These are phyloP conservation scores for Andrena fulva DNA, from an alignment of 2,888 invertebrate species.

Conservation along the genomic window DNA sequence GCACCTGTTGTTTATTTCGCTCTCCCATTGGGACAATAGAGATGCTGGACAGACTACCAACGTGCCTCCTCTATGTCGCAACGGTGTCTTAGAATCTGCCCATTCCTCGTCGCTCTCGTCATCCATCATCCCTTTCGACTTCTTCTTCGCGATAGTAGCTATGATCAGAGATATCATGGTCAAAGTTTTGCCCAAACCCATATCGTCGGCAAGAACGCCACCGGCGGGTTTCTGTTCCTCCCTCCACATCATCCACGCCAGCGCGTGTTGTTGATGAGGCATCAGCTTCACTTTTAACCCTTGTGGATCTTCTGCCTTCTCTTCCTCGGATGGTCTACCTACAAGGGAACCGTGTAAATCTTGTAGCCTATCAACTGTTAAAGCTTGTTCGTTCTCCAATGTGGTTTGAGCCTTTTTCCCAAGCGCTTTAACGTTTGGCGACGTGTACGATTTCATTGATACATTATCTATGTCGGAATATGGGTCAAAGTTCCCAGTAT, in stretches of 20 bases:
- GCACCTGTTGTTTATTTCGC: constrained; percentile 90
- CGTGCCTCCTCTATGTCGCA: constrained; percentile 88
- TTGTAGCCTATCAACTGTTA: constrained; percentile 90
- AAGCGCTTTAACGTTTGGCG: constrained; percentile 54
- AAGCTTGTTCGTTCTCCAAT: constrained; percentile 88
- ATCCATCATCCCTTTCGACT: constrained; percentile 78
- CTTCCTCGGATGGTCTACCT: constrained; percentile 88
- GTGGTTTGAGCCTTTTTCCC: constrained; percentile 87
- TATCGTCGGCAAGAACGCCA: constrained; percentile 94
- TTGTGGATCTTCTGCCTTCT: constrained; percentile 87
- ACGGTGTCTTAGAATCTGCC: constrained; percentile 32
- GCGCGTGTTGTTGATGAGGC: constrained; percentile 93
- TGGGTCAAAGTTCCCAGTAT: neutral
- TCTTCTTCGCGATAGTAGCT: constrained; percentile 78
- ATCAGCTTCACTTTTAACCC: constrained; percentile 90
- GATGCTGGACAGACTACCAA: constrained; percentile 97
- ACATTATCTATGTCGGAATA: neutral
- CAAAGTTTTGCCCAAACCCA: constrained; percentile 94
- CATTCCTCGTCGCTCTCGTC: constrained; percentile 77
- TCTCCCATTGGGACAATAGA: constrained; percentile 95
- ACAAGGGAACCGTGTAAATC: constrained; percentile 90
- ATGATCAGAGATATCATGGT: constrained; percentile 92
- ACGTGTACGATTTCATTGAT: constrained; percentile 35
- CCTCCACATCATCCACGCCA: constrained; percentile 95
- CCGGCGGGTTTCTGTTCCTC: constrained; percentile 94